Base-by-base conservation (phyloP, 2,797 vertebrate genomes). In the Falco rusticolus region DNA sequence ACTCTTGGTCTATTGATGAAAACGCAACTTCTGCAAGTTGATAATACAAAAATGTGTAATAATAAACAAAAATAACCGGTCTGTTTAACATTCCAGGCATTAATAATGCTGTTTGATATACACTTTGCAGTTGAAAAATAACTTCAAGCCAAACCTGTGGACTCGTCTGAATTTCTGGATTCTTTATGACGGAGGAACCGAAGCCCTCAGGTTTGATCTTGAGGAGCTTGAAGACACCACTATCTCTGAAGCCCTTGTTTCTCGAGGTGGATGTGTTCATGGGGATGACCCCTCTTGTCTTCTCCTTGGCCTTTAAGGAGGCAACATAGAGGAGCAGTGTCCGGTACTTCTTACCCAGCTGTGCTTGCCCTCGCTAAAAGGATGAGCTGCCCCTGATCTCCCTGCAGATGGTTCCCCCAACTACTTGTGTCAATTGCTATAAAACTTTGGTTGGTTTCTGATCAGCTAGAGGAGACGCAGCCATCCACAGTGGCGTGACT, bases 1-100 rank as follows among this genome's bases (percentile, higher is more conserved):
- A 17, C 94, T 96, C 76, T 89, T 61, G 53, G 48, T 65, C 78
- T 74, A 39, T 83, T 41, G 72, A 39, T 91, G 54, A 88, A 96
- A 96, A 92, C 14, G 47, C 68, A 81, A 43, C 75, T 89, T 91
- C 54, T 84, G 18, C 39, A 48, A 85, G 88, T 22, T 82, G 90
- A 45, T 87, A n/a, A 2, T 80, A 31, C 54, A n/a, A 94, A 94
- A 94, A 80, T 10, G 9, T 31, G 18, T 28, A 56, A 20, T 61
- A 69, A 70, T 66, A 71, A 87, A 91, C 51, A 83, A 77, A 93
- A 90, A 70, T 65, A 90, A 53, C 24, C 12, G 18, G 28, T 92
- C 33, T 89, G 11, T 71, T 80, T 70, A 76, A 60, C 39, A 31
- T 45, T 54, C 25, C 60, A 76, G 63, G 21, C 54, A 47, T 78